phyloP scores from a whole-genome alignment of 1,140 invertebrate genomes.

The Pachypeltis micranthus region DNA sequence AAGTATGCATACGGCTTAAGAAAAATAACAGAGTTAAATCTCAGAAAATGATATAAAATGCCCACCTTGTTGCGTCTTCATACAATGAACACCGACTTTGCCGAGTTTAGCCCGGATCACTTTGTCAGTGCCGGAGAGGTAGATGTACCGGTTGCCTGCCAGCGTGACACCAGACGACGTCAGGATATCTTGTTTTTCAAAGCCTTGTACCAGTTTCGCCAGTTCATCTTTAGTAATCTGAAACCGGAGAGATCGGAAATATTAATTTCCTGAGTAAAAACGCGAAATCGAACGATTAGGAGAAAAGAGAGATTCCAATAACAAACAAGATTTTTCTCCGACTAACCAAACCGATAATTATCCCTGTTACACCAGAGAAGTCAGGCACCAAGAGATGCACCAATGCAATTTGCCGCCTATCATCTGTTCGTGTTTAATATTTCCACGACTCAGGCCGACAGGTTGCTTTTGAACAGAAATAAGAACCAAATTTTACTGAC shows the following conservation, averaged over 20 bases:
- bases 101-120: constrained; percentile 83
- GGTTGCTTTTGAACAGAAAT: too few species aligned
- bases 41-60: background rate
- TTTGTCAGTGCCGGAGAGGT: constrained; percentile 78
- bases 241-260: too few species aligned
- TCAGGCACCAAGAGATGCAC: too few species aligned
- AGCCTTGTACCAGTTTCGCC: constrained; percentile 70
- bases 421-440: too few species aligned
- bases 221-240: constrained; percentile 83
- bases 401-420: too few species aligned
- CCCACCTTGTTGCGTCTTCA: constrained; percentile 82
- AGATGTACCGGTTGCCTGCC: constrained; percentile 81
- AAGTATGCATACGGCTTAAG: too few species aligned
- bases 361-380: too few species aligned
- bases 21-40: background rate
- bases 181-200: constrained; percentile 71
- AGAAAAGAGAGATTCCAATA: background rate
- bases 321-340: too few species aligned
- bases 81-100: constrained; percentile 83
- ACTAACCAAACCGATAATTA: too few species aligned
- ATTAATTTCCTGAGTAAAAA: too few species aligned
- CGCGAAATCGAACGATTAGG: background rate
- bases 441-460: too few species aligned
- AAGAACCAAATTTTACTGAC: too few species aligned
- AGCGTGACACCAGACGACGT: constrained; percentile 77